A percentile compares a stretch with the other conserved stretches of the same genome.
These are phyloP conservation scores for Dryas iulia DNA, from an alignment of 1,140 invertebrate genomes.

Conservation along the genomic window DNA sequence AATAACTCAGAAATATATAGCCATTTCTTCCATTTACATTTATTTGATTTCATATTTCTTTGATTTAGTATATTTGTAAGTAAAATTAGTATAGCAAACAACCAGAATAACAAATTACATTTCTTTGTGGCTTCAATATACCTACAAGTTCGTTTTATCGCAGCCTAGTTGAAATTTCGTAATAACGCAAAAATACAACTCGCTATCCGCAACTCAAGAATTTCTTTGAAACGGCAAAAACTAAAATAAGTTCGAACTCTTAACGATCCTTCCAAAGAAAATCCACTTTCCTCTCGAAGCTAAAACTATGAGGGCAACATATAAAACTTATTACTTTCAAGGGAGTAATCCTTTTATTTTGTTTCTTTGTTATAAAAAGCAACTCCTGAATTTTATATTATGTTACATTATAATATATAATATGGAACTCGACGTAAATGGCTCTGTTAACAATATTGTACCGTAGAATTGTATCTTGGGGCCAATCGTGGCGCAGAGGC, in stretches of 20 bases:
- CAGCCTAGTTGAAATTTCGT: not conserved
- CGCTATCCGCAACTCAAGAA: not conserved
- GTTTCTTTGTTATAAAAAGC: constrained; percentile 48
- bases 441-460: not conserved
- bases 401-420: not conserved
- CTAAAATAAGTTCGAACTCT: constrained; percentile 24
- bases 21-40: too few species aligned
- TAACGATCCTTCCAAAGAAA: constrained; percentile 45
- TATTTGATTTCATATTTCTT: too few species aligned
- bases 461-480: too few species aligned
- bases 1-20: too few species aligned
- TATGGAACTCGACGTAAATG: not conserved
- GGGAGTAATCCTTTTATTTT: constrained; percentile 59
- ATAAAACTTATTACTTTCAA: constrained; percentile 65
- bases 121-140: not conserved
- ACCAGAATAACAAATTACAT: too few species aligned
- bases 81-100: too few species aligned
- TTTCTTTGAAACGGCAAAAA: constrained; percentile 17
- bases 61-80: too few species aligned
- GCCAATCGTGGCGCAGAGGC: too few species aligned
- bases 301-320: constrained; percentile 60
- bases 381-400: constrained; percentile 3
- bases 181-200: not conserved
- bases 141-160: not conserved
- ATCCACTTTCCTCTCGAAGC: constrained; percentile 57